These are phyloP conservation scores for Nyctereutes procyonoides DNA, from an alignment of 2,113 vertebrate species.

Conservation along the genomic window DNA sequence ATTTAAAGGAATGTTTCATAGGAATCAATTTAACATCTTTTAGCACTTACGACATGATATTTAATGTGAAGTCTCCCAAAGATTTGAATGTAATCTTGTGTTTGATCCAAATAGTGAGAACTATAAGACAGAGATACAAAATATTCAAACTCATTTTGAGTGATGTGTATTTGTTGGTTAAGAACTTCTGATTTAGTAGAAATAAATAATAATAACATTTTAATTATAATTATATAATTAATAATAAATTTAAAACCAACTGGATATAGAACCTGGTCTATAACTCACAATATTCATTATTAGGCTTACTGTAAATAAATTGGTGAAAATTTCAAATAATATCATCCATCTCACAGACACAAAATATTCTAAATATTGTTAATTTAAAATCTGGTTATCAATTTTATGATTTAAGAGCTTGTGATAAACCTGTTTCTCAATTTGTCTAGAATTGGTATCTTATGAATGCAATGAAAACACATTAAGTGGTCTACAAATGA, in stretches of 20 bases:
- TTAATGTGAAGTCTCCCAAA: not conserved
- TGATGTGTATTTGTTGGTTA: not conserved
- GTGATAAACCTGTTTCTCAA: not conserved
- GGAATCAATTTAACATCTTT: not conserved
- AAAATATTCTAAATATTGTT: slow-evolving; percentile 30
- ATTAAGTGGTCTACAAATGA: slow-evolving; percentile 34
- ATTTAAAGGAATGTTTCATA: not conserved
- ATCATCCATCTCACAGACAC: not conserved
- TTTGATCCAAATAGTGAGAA: slow-evolving; percentile 21
- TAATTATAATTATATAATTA: too few relatives aligned
- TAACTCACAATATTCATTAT: not conserved
- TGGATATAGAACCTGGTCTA: not conserved
- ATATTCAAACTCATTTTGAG: not conserved
- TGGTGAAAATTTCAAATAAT: slow-evolving; percentile 26
- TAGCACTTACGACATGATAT: not conserved
- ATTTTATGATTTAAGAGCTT: slow-evolving; percentile 50
- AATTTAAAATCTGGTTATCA: slow-evolving; percentile 33
- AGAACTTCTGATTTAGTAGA: slow-evolving; percentile 9
- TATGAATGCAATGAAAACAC: not conserved
- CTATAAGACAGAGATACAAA: not conserved
- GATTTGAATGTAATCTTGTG: not conserved
- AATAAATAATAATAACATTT: not conserved
- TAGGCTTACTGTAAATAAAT: not conserved
- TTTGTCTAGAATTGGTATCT: not conserved
- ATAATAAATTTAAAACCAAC: slow-evolving; percentile 12